These are phyloP conservation scores for Discoglossus pictus DNA, from an alignment of 2,797 vertebrate genomes.

Conservation along the genomic window DNA sequence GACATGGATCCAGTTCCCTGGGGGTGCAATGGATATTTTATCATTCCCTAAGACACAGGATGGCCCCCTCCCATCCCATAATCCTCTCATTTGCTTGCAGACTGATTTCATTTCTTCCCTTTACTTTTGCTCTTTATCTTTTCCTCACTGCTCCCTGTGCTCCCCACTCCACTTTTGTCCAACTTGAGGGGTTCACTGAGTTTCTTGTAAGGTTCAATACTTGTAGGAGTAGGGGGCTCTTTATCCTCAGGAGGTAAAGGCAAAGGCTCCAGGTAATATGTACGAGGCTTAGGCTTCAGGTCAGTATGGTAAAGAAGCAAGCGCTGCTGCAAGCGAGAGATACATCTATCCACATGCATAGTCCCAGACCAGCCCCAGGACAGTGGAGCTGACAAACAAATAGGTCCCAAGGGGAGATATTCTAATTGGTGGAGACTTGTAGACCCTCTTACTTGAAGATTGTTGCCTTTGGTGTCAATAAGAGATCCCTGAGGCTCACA, in stretches of 20 bases:
- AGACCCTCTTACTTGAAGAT: no score
- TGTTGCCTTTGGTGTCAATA: no score
- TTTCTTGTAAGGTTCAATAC: slow-evolving; percentile 93
- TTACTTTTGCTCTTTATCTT: slow-evolving; percentile 93
- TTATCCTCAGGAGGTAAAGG: slow-evolving; percentile 95
- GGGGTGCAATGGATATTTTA: slow-evolving; percentile 79
- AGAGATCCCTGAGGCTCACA: no score
- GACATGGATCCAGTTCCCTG: slow-evolving; percentile 75
- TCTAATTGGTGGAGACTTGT: no score
- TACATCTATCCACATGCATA: no score
- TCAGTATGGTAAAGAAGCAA: slow-evolving; percentile 96
- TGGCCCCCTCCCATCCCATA: slow-evolving; percentile 75
- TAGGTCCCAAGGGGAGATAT: no score
- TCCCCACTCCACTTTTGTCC: slow-evolving; percentile 81
- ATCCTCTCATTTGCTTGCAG: slow-evolving; percentile 86
- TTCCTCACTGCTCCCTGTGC: slow-evolving; percentile 71
- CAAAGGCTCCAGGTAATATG: slow-evolving; percentile 93
- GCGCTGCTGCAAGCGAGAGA: slow-evolving; percentile 97
- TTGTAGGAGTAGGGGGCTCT: slow-evolving; percentile 88
- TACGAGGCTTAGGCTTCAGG: slow-evolving; percentile 92
- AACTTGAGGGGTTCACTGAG: slow-evolving; percentile 83
- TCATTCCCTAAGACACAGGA: slow-evolving; percentile 74
- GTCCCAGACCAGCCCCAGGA: no score
- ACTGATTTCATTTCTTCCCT: slow-evolving; percentile 74
- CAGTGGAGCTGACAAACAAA: no score